These are phyloP conservation scores for Nasua narica DNA, from an alignment of 2,797 vertebrate genomes.

Conservation along the genomic window DNA sequence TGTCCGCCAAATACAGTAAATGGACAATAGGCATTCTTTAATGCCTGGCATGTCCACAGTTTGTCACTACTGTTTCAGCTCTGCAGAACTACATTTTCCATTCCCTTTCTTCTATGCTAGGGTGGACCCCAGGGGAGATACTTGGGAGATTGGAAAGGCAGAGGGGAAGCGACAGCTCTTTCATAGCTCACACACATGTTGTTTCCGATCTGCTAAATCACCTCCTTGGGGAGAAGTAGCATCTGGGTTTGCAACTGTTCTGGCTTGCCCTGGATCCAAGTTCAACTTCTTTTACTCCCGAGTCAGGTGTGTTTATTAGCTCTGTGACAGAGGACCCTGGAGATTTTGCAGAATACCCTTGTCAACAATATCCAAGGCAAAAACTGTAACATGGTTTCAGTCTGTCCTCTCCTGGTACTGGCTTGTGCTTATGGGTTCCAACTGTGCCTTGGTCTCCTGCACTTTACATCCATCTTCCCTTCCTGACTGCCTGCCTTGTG, in stretches of 20 bases:
- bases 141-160: background rate
- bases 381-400: background rate
- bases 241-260: background rate
- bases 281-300: background rate
- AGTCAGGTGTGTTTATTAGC: background rate
- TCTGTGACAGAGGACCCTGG: background rate
- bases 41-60: background rate
- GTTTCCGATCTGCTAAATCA: background rate
- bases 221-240: background rate
- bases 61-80: background rate
- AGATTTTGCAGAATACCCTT: background rate
- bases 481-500: background rate
- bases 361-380: background rate
- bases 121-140: background rate
- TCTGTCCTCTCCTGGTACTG: background rate
- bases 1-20: background rate
- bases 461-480: background rate
- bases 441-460: background rate
- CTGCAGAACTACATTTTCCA: background rate
- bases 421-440: background rate
- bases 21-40: background rate
- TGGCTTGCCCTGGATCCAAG: background rate
- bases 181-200: background rate
- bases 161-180: background rate
- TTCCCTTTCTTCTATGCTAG: background rate